These are phyloP conservation scores for Emydura subglobosa DNA, from an alignment of 2,113 vertebrate species.

Conservation along the genomic window DNA sequence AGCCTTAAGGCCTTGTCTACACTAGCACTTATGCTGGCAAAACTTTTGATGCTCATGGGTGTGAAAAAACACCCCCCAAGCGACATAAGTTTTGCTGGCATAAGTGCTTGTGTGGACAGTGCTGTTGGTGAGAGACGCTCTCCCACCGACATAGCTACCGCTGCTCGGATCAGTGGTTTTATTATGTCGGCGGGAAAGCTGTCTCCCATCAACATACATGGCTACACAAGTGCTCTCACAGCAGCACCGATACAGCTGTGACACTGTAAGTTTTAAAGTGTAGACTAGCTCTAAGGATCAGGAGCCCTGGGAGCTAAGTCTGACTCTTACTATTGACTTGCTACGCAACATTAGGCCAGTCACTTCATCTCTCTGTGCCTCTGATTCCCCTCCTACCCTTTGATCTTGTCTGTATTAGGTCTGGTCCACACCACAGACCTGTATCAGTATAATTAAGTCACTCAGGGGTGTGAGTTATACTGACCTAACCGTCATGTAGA, in stretches of 20 bases:
- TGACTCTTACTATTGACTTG: not conserved
- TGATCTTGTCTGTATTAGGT: not conserved
- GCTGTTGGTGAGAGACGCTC: not conserved
- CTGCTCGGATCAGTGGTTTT: not conserved
- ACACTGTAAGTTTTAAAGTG: not conserved
- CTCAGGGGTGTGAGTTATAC: not conserved
- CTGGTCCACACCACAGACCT: not conserved
- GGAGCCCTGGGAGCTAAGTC: fast-evolving
- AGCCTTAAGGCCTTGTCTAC: not conserved
- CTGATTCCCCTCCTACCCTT: not conserved
- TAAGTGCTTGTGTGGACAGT: not conserved
- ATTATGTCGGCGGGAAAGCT: not conserved
- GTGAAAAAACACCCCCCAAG: not conserved
- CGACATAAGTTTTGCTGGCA: not conserved
- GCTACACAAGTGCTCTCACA: not conserved
- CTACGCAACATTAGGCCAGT: not conserved
- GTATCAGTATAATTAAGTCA: not conserved
- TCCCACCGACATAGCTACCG: too few relatives aligned
- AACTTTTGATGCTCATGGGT: not conserved
- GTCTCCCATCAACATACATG: not conserved
- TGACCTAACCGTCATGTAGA: not conserved
- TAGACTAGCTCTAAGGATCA: too few relatives aligned
- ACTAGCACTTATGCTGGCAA: not conserved
- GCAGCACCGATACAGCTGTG: not conserved
- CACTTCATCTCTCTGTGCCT: fast-evolving